Evolutionary conservation across 2,113 vertebrate species (phyloP), one percentile per base, ranked within the genome.

Genomic region (Verasper variegatus): DNA sequence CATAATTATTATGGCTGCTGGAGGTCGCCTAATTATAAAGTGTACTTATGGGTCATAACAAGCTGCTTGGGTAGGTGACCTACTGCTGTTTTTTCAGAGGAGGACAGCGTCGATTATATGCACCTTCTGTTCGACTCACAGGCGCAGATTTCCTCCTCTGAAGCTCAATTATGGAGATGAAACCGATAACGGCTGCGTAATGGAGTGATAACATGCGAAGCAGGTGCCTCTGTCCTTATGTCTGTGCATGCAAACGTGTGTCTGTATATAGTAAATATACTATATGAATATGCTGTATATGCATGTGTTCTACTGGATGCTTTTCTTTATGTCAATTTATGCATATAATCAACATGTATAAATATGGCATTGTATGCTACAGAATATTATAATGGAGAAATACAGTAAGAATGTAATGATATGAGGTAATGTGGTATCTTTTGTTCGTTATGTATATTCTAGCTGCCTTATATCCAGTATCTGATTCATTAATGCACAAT

Each of bases 141-240:
- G 52, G 9, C n/a, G 9, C 20, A 24, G n/a, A 10, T 24, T 24
- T 20, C 54, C 54, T 24, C 54, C 18, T 56, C 54, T 56, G 54
- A 23, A 56, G 54, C 54, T 56, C 54, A 56, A 56, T 56, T 56
- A 56, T 23, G 54, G 54, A 13, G 21, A 56, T 56, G 54, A 56
- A 24, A 14, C n/a, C 8, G 54, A 56, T 21, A 55, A 23, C 52
- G n/a, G 52, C 2, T 3, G 8, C 3, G n/a, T 24, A 24, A 56
- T 56, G 54, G 54, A 23, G 54, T 11, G 18, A 56, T 56, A 21
- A 24, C 21, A 23, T 56, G 13, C 11, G 12, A 23, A 10, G 21
- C 54, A 23, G 54, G n/a, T 56, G 21, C 54, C 54, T 56, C 18
- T 1, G 18, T 17, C 49, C 49, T 51, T 20, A 17, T 18, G 18